phyloP scores from a whole-genome alignment of 1,140 invertebrate species.

The Dreissena rostriformis region DNA sequence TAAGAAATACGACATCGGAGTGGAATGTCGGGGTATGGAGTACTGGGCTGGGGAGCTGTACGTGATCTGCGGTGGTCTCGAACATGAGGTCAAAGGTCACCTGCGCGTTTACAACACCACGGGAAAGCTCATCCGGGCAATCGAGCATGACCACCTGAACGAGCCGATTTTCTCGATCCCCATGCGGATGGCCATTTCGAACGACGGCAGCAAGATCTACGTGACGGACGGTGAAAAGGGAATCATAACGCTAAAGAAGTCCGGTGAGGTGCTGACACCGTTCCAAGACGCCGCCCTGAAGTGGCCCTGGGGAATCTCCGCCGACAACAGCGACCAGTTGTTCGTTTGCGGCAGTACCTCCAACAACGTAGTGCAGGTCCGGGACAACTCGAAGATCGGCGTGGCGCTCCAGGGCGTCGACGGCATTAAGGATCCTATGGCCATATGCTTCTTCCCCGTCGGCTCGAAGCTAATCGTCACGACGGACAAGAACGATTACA shows the following conservation, averaged over 20 bases:
- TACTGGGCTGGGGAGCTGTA: slow-evolving; percentile 48
- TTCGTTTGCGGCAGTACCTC: slow-evolving; percentile 44
- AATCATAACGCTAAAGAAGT: slow-evolving; percentile 31
- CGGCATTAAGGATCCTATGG: slow-evolving; percentile 34
- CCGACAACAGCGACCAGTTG: slow-evolving; percentile 38
- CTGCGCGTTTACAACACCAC: slow-evolving; percentile 18
- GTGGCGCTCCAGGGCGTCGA: slow-evolving; percentile 20
- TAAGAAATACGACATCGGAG: slow-evolving; percentile 37
- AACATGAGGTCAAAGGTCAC: slow-evolving; percentile 42
- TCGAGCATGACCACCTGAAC: slow-evolving; percentile 37
- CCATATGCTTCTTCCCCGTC: slow-evolving; percentile 38
- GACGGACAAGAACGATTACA: slow-evolving; percentile 26
- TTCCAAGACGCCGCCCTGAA: slow-evolving; percentile 34
- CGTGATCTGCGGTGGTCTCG: slow-evolving; percentile 37
- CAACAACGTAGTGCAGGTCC: slow-evolving; percentile 37
- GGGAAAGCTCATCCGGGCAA: slow-evolving; percentile 36
- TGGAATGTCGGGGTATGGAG: slow-evolving; percentile 43
- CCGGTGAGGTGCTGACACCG: slow-evolving; percentile 23
- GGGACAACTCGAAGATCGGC: slow-evolving; percentile 29
- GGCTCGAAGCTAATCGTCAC: slow-evolving; percentile 38
- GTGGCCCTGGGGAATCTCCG: slow-evolving; percentile 45
- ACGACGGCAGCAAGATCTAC: slow-evolving; percentile 40
- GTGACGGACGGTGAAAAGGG: slow-evolving; percentile 44
- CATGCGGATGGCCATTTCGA: slow-evolving; percentile 42
- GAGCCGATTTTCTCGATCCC: slow-evolving; percentile 38